Conservation (phyloP, 1,140 invertebrate genomes). For the Sitobion miscanthi region DNA sequence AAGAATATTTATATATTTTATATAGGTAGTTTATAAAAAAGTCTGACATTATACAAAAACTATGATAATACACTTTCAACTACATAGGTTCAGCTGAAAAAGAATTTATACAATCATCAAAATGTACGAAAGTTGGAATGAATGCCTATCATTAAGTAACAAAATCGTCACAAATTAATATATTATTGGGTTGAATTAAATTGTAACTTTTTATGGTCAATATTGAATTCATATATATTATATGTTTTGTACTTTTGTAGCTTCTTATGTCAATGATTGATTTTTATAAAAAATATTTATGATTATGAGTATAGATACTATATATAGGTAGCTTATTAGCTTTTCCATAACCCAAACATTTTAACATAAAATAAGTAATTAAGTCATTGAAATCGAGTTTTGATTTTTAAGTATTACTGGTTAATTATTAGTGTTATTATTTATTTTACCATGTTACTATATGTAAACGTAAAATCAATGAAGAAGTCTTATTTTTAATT, state of each 20-base stretch:
- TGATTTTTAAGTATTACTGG: neutral
- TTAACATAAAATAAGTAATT: neutral
- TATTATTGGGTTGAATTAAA: too few species aligned
- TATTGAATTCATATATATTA: too few species aligned
- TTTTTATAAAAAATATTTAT: neutral
- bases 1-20: neutral
- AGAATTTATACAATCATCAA: too few species aligned
- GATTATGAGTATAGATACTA: too few species aligned
- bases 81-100: too few species aligned
- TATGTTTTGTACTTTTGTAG: neutral
- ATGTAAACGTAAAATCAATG: neutral
- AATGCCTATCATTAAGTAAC: too few species aligned
- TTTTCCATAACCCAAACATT: neutral
- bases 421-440: neutral
- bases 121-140: too few species aligned
- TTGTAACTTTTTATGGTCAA: too few species aligned
- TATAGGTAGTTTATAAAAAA: neutral
- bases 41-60: neutral
- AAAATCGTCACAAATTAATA: too few species aligned
- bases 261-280: neutral
- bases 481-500: neutral
- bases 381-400: neutral
- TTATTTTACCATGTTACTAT: too few species aligned
- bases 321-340: neutral
- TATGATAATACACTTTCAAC: too few species aligned